phyloP scores from a whole-genome alignment of 1,140 invertebrate species.

The Hylaeus volcanicus region DNA sequence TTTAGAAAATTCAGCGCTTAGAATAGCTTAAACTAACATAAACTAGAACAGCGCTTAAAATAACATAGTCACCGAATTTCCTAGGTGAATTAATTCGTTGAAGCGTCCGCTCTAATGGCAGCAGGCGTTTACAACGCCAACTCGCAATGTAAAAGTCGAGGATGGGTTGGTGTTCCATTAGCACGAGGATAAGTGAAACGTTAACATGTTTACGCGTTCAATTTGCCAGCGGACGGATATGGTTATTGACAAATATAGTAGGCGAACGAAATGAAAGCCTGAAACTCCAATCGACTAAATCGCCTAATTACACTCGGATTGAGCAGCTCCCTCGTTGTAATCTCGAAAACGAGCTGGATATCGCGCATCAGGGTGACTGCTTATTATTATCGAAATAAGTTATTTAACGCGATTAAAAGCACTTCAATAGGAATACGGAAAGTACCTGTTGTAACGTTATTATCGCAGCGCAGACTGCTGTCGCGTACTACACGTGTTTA shows the following conservation, averaged over 20 bases:
- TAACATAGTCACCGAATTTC: background rate
- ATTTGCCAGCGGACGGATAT: background rate
- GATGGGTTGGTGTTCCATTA: background rate
- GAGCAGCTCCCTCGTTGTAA: background rate
- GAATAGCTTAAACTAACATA: background rate
- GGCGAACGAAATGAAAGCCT: background rate
- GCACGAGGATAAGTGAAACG: constrained; percentile 1
- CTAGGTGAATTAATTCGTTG: background rate
- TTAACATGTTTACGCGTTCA: constrained; percentile 2
- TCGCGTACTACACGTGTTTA: background rate
- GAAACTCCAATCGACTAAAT: background rate
- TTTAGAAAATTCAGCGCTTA: background rate
- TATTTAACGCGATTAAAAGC: background rate
- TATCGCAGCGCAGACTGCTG: no score
- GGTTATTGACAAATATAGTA: background rate
- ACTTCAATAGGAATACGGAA: background rate
- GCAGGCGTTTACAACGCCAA: background rate
- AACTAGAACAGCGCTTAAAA: background rate
- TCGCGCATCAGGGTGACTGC: no score
- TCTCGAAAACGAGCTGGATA: no score
- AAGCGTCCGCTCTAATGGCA: background rate
- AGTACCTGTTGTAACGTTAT: background rate
- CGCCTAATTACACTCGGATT: background rate
- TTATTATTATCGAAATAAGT: background rate
- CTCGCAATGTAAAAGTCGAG: background rate